Percentiles rank a stretch among this genome's conserved stretches.
Evolutionary conservation across 2,888 invertebrate species (phyloP).

Genomic region (Dicranocentrus wangi): DNA sequence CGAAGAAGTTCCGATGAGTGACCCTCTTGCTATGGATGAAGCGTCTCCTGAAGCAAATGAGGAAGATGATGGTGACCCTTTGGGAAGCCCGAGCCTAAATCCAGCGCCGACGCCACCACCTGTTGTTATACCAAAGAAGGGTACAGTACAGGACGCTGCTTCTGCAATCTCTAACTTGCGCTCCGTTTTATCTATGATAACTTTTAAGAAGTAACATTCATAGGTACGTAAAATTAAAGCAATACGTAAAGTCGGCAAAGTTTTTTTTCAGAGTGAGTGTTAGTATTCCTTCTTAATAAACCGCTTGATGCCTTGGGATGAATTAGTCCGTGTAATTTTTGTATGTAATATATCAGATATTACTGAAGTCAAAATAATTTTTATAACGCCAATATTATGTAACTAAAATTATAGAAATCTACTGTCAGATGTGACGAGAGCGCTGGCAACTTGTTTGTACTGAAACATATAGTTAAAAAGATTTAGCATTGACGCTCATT

Average conservation of each 20-base stretch:
- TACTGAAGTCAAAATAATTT: neutral
- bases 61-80: slow-evolving; percentile 25
- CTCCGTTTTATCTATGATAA: slow-evolving; percentile 51
- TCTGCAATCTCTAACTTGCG: slow-evolving; percentile 56
- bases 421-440: no score
- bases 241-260: no score
- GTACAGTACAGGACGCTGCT: slow-evolving; percentile 57
- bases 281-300: neutral
- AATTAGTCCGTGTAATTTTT: neutral
- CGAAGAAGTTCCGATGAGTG: slow-evolving; percentile 39
- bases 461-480: no score
- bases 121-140: slow-evolving; percentile 33
- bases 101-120: slow-evolving; percentile 12
- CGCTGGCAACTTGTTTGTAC: no score
- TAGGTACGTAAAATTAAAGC: no score
- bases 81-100: slow-evolving; percentile 2
- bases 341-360: neutral
- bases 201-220: slow-evolving; percentile 33
- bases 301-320: neutral
- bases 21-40: slow-evolving; percentile 61
- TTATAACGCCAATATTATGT: no score
- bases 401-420: no score
- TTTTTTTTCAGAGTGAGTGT: no score
- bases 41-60: slow-evolving; percentile 17
- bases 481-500: no score